Conservation (phyloP, 2,888 invertebrate species). For the Suillia variegata region DNA sequence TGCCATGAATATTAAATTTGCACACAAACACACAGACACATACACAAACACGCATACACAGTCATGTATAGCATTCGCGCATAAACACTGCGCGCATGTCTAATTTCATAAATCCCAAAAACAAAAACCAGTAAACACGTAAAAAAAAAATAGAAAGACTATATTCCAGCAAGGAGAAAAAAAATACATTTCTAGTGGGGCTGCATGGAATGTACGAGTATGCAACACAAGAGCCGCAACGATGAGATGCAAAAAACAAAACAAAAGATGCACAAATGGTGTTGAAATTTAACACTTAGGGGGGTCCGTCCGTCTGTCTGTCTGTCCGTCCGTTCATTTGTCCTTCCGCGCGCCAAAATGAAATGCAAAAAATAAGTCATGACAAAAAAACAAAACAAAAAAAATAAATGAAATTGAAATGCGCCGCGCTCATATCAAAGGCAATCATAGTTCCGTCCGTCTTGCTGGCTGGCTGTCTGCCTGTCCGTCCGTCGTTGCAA, state of each 20-base stretch:
- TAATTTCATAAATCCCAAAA: background rate
- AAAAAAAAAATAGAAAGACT: slow-evolving; percentile 21
- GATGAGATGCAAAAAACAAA: slow-evolving; percentile 7
- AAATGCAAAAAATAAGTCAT: background rate
- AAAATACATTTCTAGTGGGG: too few species aligned
- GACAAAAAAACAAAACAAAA: background rate
- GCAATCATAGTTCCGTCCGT: slow-evolving; percentile 13
- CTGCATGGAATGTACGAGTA: too few species aligned
- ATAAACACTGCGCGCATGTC: slow-evolving; percentile 10
- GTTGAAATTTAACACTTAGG: slow-evolving; percentile 32
- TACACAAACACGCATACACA: background rate
- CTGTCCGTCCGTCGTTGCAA: background rate
- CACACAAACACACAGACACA: slow-evolving; percentile 1
- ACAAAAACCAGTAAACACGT: background rate
- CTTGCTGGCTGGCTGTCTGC: too few species aligned
- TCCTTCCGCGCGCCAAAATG: too few species aligned
- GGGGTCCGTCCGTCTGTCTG: slow-evolving; percentile 25
- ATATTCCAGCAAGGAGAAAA: too few species aligned
- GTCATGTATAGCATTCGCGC: too few species aligned
- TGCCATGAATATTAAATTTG: slow-evolving; percentile 21
- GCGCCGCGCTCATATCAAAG: slow-evolving; percentile 5
- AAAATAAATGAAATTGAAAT: background rate
- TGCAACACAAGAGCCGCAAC: too few species aligned
- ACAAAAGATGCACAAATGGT: slow-evolving; percentile 20
- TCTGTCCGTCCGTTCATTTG: too few species aligned